These are phyloP conservation scores for Callithrix jacchus DNA, from an alignment of 2,113 vertebrate species.

Conservation along the genomic window DNA sequence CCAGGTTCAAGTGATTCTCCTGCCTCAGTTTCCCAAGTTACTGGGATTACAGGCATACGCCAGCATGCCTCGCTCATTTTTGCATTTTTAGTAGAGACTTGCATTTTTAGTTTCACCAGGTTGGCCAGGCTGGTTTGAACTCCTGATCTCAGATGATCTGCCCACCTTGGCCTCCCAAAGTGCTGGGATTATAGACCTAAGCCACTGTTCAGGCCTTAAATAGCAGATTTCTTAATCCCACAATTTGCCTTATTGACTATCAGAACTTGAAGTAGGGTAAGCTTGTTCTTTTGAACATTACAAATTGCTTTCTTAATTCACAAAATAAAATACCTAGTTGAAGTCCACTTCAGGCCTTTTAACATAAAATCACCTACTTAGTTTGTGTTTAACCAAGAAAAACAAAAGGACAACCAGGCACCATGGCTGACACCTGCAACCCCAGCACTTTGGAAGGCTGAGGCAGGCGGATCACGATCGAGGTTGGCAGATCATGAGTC, in stretches of 20 bases:
- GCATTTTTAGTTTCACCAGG: no score
- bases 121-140: no score
- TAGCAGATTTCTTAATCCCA: constrained; percentile 11
- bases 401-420: not conserved
- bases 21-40: not conserved
- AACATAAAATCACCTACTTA: not conserved
- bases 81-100: not conserved
- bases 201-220: not conserved
- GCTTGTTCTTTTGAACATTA: not conserved
- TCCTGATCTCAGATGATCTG: no score
- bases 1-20: not conserved
- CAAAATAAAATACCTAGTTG: not conserved
- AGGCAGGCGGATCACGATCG: no score
- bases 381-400: not conserved
- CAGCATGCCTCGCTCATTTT: not conserved
- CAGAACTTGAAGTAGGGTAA: not conserved
- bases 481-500: no score
- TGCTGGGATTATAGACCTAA: no score
- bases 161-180: no score
- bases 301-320: not conserved
- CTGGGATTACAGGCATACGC: not conserved
- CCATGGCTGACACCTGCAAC: no score
- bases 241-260: constrained; percentile 23
- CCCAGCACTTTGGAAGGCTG: no score
- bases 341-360: not conserved